Percentiles rank a stretch among this genome's conserved stretches.
phyloP scores from a whole-genome alignment of 1,140 invertebrate genomes.

The Orchesella cincta region DNA sequence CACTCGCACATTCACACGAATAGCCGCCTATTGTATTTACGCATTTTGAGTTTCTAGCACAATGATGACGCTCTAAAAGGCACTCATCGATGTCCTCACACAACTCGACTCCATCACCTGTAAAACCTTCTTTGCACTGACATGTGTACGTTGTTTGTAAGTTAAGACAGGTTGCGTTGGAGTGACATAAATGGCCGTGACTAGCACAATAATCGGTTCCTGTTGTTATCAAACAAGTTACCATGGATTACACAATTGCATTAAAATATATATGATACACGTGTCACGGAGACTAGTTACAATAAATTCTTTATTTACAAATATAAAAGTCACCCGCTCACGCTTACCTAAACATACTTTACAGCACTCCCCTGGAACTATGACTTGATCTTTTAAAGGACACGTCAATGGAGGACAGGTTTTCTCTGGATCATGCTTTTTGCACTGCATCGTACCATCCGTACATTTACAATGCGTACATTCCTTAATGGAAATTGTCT shows the following conservation, averaged over 20 bases:
- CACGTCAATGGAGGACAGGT: conserved; percentile 80
- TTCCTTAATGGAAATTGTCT: conserved; percentile 65
- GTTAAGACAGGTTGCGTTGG: conserved; percentile 81
- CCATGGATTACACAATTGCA: too few species aligned
- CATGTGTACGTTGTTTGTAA: conserved; percentile 80
- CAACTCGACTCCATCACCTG: conserved; percentile 67
- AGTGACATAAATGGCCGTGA: conserved; percentile 76
- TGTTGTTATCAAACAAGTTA: conserved; percentile 57
- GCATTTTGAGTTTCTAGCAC: conserved; percentile 76
- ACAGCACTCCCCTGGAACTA: conserved; percentile 81
- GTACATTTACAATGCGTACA: conserved; percentile 74
- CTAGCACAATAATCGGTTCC: conserved; percentile 83
- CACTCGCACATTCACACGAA: conserved; percentile 77
- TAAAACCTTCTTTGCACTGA: conserved; percentile 78
- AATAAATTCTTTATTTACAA: too few species aligned
- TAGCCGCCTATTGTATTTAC: conserved; percentile 78
- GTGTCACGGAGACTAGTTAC: too few species aligned
- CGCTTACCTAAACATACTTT: conserved; percentile 85
- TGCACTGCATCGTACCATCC: conserved; percentile 78
- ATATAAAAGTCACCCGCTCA: background rate
- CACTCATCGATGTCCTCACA: conserved; percentile 80
- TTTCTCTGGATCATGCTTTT: conserved; percentile 69
- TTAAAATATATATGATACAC: too few species aligned
- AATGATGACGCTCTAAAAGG: conserved; percentile 74
- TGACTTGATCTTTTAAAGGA: conserved; percentile 72